Evolutionary conservation across 2,113 vertebrate species (phyloP).

Genomic region (Varanus salvator): DNA sequence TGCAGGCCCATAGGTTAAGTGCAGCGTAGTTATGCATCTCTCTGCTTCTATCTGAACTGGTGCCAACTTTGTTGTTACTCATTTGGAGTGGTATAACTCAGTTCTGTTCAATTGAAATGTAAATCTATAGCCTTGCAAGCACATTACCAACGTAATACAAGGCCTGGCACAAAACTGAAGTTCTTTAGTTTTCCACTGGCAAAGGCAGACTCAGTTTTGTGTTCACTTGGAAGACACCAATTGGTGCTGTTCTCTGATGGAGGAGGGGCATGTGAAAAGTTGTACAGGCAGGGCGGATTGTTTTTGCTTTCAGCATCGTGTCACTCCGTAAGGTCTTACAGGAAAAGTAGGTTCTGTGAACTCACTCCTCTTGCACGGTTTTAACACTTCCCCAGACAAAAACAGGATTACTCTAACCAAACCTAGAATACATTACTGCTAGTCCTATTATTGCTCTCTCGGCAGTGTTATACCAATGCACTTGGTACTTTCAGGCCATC

Average conservation of each 20-base stretch:
- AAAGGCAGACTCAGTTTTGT: not conserved
- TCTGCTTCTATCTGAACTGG: not conserved
- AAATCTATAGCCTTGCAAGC: not conserved
- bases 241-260: not conserved
- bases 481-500: constrained; percentile 60
- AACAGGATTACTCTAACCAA: constrained; percentile 2
- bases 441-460: constrained; percentile 32
- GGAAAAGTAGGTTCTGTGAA: constrained; percentile 56
- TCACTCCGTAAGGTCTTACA: constrained; percentile 49
- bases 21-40: too few relatives aligned
- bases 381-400: constrained; percentile 60
- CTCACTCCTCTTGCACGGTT: constrained; percentile 39
- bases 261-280: not conserved
- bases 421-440: constrained; percentile 35
- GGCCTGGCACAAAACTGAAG: not conserved
- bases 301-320: not conserved
- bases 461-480: constrained; percentile 36
- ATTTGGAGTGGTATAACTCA: not conserved
- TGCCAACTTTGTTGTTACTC: not conserved
- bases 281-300: not conserved
- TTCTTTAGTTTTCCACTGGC: not conserved
- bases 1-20: not conserved
- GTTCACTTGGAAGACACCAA: not conserved
- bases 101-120: not conserved
- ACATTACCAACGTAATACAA: not conserved